Evolutionary conservation across 2,888 invertebrate genomes (phyloP).

Genomic region (Galeruca laticollis): DNA sequence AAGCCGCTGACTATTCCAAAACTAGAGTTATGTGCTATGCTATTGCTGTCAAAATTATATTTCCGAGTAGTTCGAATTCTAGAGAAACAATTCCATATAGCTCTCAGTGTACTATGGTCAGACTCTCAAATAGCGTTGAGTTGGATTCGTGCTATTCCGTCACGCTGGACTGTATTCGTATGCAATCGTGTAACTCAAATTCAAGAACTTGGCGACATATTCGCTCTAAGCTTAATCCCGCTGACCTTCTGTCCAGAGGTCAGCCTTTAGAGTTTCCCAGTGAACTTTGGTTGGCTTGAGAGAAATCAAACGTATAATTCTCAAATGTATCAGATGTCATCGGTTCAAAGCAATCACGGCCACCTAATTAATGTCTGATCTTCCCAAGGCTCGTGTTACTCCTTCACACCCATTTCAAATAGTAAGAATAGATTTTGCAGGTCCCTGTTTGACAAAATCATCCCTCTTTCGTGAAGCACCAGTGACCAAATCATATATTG

Average conservation of each 20-base stretch:
- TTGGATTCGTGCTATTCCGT: not conserved
- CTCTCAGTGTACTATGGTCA: not conserved
- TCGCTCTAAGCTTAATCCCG: not conserved
- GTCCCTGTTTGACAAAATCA: too few relatives aligned
- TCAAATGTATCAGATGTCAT: too few relatives aligned
- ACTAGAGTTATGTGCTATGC: constrained; percentile 6
- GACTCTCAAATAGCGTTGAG: too few relatives aligned
- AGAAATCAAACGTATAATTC: too few relatives aligned
- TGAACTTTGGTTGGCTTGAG: not conserved
- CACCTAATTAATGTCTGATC: too few relatives aligned
- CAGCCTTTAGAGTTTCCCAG: not conserved
- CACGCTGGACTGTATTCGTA: not conserved
- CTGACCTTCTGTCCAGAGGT: not conserved
- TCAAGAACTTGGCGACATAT: not conserved
- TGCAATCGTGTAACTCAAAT: not conserved
- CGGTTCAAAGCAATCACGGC: too few relatives aligned
- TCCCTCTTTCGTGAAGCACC: too few relatives aligned
- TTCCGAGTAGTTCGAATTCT: not conserved
- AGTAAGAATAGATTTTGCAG: too few relatives aligned
- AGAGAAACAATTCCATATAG: not conserved
- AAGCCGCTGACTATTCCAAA: constrained; percentile 3
- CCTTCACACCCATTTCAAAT: too few relatives aligned
- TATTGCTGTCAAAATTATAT: not conserved
- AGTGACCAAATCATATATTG: too few relatives aligned
- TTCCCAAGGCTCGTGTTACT: too few relatives aligned